Base-by-base conservation (phyloP, 1,140 invertebrate genomes). In the Halesus radiatus region DNA sequence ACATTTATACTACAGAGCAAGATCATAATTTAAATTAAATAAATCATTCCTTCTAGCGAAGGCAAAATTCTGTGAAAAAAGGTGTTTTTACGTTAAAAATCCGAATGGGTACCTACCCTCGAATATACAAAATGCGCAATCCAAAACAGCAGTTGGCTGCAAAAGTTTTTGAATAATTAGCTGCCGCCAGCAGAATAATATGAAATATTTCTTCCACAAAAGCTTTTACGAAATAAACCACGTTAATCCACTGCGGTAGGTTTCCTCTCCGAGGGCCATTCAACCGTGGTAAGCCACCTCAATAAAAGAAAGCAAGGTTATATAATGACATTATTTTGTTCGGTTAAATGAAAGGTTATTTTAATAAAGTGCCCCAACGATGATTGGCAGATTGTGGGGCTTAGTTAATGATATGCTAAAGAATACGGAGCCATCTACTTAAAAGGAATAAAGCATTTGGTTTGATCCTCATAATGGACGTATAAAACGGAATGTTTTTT, bases 131-230 rank as follows among this genome's bases (percentile, higher is more conserved):
- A 68, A 37, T 26, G 50, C 68, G 68, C 68, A 53, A 72, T 72
- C 50, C 26, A 52, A 52, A 53, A 53, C 68, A 72, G 68, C 68
- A 72, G 68, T 54, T 72, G 15, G 68, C 68, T 52, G 62, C 62
- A 52, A 72, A 72, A 72, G 22, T 72, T 72, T 72, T 72, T 72
- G 68, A 72, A 72, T 72, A 72, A 72, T 72, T 72, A 72, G 68
- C 68, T 53, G 68, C 52, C 68, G 52, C 45, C 37, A 52, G 20
- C 68, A 72, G 68, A 72, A 22, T 50, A 52, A 53, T 53, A 72
- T 72, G 50, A 72, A 72, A 53, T 72, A 72, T 72, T 72, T 72
- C 68, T 52, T 72, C 45, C 68, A 53, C 68, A 20, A 72, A 37
- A 52, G 50, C 64, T 23, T 52, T 66, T 22, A 20, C 45, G 45